Percentiles rank a stretch among this genome's conserved stretches.
These are phyloP conservation scores for Archips xylosteana DNA, from an alignment of 2,888 invertebrate species.

Conservation along the genomic window DNA sequence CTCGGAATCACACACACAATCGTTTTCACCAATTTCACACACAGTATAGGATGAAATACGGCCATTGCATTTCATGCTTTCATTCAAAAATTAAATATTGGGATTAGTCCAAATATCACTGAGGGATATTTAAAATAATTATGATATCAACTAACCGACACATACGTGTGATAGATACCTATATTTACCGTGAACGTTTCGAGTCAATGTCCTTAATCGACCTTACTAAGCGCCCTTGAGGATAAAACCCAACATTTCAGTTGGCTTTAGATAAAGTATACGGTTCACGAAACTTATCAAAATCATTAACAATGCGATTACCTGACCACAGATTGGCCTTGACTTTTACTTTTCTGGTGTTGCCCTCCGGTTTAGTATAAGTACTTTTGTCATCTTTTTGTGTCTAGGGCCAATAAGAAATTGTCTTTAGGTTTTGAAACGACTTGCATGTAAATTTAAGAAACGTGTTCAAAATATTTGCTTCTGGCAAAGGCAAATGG, in stretches of 20 bases:
- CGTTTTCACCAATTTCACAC: no score
- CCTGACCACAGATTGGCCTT: constrained; percentile 22
- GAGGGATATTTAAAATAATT: background rate
- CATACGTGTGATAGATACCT: constrained; percentile 1
- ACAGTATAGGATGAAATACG: no score
- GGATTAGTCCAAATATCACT: background rate
- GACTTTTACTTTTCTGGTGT: constrained; percentile 24
- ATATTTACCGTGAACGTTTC: background rate
- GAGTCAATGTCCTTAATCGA: constrained; percentile 13
- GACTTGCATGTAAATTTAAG: no score
- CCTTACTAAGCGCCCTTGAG: constrained; percentile 19
- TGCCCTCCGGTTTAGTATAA: background rate
- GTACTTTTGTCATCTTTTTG: background rate
- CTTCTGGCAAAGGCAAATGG: no score
- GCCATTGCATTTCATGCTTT: no score
- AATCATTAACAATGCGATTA: constrained; percentile 27
- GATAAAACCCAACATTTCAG: constrained; percentile 14
- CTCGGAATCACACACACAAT: no score
- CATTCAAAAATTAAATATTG: no score
- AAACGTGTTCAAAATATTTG: no score
- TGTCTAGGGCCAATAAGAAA: background rate
- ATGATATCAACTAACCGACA: background rate
- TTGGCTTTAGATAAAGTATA: constrained; percentile 15
- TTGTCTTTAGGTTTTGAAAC: no score
- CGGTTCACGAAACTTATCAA: constrained; percentile 23